Percentiles rank a stretch among this genome's conserved stretches.
phyloP scores from a whole-genome alignment of 2,113 vertebrate species.

The Malurus cyaneus region DNA sequence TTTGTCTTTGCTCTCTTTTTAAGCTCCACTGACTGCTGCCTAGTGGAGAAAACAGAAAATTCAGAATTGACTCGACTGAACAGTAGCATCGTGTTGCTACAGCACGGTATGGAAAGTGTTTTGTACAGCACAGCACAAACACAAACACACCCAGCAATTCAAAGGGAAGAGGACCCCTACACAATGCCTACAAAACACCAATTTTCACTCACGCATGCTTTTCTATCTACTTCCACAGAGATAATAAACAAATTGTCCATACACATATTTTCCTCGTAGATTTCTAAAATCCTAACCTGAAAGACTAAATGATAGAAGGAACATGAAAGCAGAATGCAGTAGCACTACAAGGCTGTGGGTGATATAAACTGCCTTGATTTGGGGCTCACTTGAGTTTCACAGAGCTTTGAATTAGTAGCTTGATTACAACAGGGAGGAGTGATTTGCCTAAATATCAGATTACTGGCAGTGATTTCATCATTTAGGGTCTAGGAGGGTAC shows the following conservation, averaged over 20 bases:
- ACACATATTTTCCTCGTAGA: not conserved
- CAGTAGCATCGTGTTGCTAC: not conserved
- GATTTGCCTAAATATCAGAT: not conserved
- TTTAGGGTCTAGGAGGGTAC: not conserved
- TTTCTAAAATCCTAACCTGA: not conserved
- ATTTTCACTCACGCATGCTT: not conserved
- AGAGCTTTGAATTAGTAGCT: not conserved
- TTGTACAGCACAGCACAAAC: not conserved
- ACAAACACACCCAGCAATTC: not conserved
- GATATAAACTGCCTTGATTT: not conserved
- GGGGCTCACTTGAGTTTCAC: not conserved
- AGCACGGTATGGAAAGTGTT: not conserved
- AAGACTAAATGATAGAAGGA: not conserved
- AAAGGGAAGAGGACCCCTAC: not conserved
- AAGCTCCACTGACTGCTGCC: slow-evolving; percentile 3
- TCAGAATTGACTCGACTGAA: not conserved
- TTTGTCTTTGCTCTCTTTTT: not conserved
- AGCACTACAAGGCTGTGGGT: not conserved
- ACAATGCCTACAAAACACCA: rapidly evolving
- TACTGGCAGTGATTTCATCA: not conserved
- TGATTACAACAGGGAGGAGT: not conserved
- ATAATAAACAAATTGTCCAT: not conserved
- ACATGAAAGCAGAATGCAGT: not conserved
- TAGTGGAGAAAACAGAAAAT: slow-evolving; percentile 16
- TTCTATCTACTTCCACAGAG: not conserved